Percentiles rank a stretch among this genome's conserved stretches.
Evolutionary conservation across 1,140 invertebrate genomes (phyloP).

Genomic region (Calephelis nemesis): DNA sequence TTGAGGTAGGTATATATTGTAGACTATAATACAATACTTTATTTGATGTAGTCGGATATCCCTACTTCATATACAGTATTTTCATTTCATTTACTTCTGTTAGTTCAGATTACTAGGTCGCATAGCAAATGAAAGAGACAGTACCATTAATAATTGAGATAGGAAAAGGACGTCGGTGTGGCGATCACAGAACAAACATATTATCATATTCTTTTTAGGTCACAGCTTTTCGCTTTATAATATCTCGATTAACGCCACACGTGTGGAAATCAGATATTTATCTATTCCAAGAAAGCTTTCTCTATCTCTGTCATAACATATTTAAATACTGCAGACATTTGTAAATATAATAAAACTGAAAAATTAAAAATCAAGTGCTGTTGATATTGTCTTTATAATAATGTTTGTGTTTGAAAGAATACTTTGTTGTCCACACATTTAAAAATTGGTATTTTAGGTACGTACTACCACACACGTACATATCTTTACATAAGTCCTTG

Average conservation of each 20-base stretch:
- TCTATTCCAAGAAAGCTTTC: neutral
- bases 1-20: too few relatives aligned
- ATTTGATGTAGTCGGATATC: too few relatives aligned
- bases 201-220: constrained; percentile 7
- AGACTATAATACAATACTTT: too few relatives aligned
- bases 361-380: too few relatives aligned
- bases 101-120: neutral
- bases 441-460: too few relatives aligned
- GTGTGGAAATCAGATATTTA: constrained; percentile 7
- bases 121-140: neutral
- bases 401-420: too few relatives aligned
- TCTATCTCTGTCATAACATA: neutral
- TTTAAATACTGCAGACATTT: neutral
- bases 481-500: too few relatives aligned
- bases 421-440: too few relatives aligned
- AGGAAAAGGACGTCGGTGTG: constrained; percentile 1
- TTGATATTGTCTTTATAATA: too few relatives aligned
- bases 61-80: neutral
- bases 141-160: neutral
- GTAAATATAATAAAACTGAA: too few relatives aligned
- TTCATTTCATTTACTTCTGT: neutral
- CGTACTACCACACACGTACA: too few relatives aligned
- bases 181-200: neutral
- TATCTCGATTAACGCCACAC: neutral
- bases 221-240: neutral